Evolutionary conservation across 1,140 invertebrate species (phyloP).

Genomic region (Zaprionus davidi): DNA sequence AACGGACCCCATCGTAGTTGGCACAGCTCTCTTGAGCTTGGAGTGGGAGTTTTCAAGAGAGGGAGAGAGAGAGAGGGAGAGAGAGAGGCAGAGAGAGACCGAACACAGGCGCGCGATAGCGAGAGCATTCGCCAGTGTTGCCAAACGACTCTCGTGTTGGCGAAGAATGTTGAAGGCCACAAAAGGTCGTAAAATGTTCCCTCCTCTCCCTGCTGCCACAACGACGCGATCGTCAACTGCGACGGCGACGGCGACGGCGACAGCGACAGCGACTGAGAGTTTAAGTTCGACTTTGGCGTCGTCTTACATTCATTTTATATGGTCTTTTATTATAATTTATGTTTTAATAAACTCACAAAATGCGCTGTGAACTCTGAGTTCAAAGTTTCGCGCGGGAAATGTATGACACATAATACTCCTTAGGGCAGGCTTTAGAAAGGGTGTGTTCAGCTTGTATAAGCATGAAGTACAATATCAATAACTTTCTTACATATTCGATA

Average conservation of each 20-base stretch:
- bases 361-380: background rate
- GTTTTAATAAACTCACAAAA: slow-evolving; percentile 15
- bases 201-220: slow-evolving; percentile 16
- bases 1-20: slow-evolving; percentile 9
- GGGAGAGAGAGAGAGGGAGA: background rate
- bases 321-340: slow-evolving; percentile 25
- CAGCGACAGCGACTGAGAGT: slow-evolving; percentile 14
- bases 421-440: background rate
- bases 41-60: slow-evolving; percentile 18
- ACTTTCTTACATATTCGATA: too few relatives aligned
- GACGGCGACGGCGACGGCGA: slow-evolving; percentile 1
- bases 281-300: slow-evolving; percentile 35
- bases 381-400: background rate
- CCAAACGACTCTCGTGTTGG: slow-evolving; percentile 28
- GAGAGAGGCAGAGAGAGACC: background rate
- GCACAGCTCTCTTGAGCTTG: slow-evolving; percentile 16
- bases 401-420: too few relatives aligned
- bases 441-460: background rate
- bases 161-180: slow-evolving; percentile 71
- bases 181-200: slow-evolving; percentile 55
- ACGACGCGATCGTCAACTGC: background rate
- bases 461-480: background rate
- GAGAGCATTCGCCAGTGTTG: slow-evolving; percentile 43
- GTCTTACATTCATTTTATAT: slow-evolving; percentile 43
- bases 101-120: slow-evolving; percentile 13